These are phyloP conservation scores for Mycetomoellerius zeteki DNA, from an alignment of 1,140 invertebrate species.

Conservation along the genomic window DNA sequence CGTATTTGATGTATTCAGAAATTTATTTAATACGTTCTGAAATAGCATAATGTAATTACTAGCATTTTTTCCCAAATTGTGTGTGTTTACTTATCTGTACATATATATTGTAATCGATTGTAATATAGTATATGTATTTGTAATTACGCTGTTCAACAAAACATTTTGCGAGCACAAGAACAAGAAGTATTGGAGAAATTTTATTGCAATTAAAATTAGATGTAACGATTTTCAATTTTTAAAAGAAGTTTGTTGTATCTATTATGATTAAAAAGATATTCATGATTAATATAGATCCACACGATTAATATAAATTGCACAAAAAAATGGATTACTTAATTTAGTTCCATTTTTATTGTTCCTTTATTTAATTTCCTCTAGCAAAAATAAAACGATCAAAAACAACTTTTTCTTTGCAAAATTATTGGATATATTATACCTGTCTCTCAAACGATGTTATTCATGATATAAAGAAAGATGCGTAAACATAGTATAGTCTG, in stretches of 20 bases:
- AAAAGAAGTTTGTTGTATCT: no score
- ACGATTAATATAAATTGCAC: not conserved
- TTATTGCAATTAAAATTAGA: no score
- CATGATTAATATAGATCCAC: no score
- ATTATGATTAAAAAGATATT: no score
- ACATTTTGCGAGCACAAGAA: no score
- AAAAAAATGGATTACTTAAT: not conserved
- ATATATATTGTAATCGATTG: no score
- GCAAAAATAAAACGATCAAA: not conserved
- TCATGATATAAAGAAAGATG: constrained; percentile 14
- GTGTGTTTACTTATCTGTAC: not conserved
- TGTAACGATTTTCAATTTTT: no score
- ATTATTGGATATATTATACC: not conserved
- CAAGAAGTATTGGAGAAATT: no score
- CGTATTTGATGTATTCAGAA: no score
- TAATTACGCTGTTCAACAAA: no score
- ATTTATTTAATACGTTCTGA: not conserved
- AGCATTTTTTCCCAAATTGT: not conserved
- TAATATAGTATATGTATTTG: no score
- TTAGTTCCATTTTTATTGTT: not conserved
- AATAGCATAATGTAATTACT: not conserved
- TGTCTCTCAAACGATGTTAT: not conserved
- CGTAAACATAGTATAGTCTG: constrained; percentile 2
- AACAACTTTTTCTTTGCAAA: not conserved
- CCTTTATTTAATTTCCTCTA: not conserved